Conservation (phyloP, 2,113 vertebrate species). For the Silurus glanis region DNA sequence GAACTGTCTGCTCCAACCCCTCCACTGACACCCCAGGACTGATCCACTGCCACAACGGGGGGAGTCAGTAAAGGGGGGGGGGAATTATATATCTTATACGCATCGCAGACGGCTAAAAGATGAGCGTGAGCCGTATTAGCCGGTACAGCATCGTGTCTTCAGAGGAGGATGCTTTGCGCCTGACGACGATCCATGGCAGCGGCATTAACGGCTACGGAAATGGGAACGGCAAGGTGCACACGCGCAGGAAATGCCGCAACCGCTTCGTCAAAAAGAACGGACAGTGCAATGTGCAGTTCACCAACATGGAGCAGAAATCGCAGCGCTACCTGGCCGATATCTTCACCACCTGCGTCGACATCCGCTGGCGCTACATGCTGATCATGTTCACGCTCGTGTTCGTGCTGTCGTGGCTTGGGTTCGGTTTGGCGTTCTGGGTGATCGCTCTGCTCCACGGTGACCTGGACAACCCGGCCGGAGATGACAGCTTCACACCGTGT, state of each 20-base stretch:
- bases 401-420: constrained; percentile 89
- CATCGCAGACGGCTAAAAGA: constrained; percentile 67
- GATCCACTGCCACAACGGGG: constrained; percentile 20
- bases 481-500: constrained; percentile 89
- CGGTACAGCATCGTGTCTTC: constrained; percentile 96
- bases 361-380: constrained; percentile 97
- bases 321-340: constrained; percentile 96
- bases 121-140: constrained; percentile 86
- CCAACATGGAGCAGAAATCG: constrained; percentile 95
- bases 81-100: too few relatives aligned
- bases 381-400: constrained; percentile 92
- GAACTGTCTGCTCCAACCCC: constrained; percentile 11
- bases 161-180: constrained; percentile 89
- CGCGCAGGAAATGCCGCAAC: constrained; percentile 88
- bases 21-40: constrained; percentile 51
- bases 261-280: constrained; percentile 97
- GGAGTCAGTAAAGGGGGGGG: constrained; percentile 35
- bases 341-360: constrained; percentile 96
- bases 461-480: constrained; percentile 84
- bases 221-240: constrained; percentile 91
- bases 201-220: constrained; percentile 91
- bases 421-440: constrained; percentile 93
- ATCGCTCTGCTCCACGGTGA: constrained; percentile 94
- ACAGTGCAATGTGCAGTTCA: constrained; percentile 94
- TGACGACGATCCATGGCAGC: constrained; percentile 91